Conservation (phyloP, 2,113 vertebrate species). For the Anseranas semipalmata region DNA sequence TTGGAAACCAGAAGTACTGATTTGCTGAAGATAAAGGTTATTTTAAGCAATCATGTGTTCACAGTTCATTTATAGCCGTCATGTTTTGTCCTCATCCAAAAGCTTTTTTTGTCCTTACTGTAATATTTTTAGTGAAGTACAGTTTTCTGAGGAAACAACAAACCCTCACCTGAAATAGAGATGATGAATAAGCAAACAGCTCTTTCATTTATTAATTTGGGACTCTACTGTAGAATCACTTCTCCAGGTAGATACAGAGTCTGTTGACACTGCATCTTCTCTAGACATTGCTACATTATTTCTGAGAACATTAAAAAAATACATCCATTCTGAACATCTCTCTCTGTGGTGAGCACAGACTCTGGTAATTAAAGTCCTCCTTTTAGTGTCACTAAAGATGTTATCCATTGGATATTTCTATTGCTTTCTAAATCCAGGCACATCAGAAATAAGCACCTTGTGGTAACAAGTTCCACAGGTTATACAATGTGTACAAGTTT, state of each 20-base stretch:
- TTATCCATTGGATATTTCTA: accelerated
- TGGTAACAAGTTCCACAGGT: constrained; percentile 55
- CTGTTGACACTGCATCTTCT: neutral
- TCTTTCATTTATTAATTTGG: neutral
- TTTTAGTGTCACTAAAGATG: accelerated
- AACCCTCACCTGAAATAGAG: neutral
- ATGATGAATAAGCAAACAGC: neutral
- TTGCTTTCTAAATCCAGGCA: neutral
- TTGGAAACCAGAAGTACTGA: accelerated
- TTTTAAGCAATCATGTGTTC: neutral
- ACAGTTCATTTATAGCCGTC: accelerated
- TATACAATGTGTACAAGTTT: neutral
- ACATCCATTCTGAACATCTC: accelerated
- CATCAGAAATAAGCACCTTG: neutral
- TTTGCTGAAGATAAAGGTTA: neutral
- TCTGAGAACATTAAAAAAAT: neutral
- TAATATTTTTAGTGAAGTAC: neutral
- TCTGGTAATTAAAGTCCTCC: too few relatives aligned
- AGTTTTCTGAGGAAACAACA: neutral
- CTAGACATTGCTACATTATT: neutral
- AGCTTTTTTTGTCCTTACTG: neutral
- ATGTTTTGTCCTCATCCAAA: neutral
- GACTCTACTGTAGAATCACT: accelerated
- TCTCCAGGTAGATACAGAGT: neutral
- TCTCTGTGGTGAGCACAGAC: accelerated